Conservation (phyloP, 2,113 vertebrate species). For the Cyprinodon brontotheroides region DNA sequence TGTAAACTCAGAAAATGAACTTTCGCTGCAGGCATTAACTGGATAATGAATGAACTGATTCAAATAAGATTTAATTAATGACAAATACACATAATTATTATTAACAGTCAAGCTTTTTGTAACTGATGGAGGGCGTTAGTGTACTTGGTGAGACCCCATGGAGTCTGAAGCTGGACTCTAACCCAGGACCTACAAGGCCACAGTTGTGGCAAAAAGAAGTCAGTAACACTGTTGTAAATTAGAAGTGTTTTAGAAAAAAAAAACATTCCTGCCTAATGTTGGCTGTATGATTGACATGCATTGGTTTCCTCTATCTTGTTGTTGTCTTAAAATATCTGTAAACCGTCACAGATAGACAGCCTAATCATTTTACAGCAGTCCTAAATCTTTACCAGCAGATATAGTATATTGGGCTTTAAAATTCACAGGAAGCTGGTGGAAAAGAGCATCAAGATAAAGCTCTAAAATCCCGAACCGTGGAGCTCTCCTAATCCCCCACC, state of each 20-base stretch:
- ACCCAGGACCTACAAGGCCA: no score
- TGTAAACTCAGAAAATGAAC: no score
- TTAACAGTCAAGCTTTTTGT: no score
- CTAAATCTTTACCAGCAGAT: constrained; percentile 52
- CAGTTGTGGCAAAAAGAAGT: no score
- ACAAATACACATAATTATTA: no score
- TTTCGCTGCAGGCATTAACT: no score
- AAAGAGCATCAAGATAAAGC: constrained; percentile 65
- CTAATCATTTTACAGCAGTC: constrained; percentile 62
- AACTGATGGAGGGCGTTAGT: no score
- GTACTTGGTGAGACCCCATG: no score
- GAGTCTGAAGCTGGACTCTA: no score
- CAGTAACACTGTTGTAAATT: no score
- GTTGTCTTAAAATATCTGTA: constrained; percentile 16
- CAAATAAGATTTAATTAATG: no score
- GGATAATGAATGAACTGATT: no score
- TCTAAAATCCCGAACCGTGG: constrained; percentile 44
- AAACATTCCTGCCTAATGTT: constrained; percentile 1
- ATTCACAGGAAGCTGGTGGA: constrained; percentile 39
- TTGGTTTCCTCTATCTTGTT: neutral
- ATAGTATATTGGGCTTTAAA: constrained; percentile 43
- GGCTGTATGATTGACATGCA: constrained; percentile 8
- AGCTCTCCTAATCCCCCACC: constrained; percentile 64
- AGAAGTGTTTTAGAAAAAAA: neutral
- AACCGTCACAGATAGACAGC: constrained; percentile 6